Conservation (phyloP, 1,140 invertebrate genomes). For the Amyelois transitella region DNA sequence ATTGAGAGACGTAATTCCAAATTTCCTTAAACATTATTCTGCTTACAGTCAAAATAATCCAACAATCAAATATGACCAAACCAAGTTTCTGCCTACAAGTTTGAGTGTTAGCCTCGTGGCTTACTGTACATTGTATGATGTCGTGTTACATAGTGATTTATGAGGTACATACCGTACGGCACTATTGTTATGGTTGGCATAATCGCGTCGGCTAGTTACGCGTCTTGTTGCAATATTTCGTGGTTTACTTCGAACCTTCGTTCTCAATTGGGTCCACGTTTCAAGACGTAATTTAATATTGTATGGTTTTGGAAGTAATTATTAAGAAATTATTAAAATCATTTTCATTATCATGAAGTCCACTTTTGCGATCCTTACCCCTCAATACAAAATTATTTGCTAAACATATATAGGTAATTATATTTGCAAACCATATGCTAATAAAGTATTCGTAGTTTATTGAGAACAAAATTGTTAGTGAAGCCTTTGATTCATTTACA, state of each 20-base stretch:
- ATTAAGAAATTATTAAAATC: no score
- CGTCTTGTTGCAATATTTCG: slow-evolving; percentile 27
- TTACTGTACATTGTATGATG: neutral
- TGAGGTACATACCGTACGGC: slow-evolving; percentile 14
- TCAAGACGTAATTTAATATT: no score
- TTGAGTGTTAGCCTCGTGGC: neutral
- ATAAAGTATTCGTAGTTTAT: no score
- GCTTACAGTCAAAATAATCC: neutral
- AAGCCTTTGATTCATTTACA: no score
- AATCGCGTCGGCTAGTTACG: slow-evolving; percentile 41
- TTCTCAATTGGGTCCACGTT: neutral
- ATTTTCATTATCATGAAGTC: no score
- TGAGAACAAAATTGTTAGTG: no score
- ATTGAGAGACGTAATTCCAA: neutral
- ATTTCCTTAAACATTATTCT: neutral
- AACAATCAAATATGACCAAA: neutral
- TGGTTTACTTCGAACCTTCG: slow-evolving; percentile 17
- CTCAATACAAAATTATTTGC: no score
- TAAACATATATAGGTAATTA: no score
- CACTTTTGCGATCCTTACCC: no score
- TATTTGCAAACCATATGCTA: no score
- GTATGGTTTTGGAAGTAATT: no score
- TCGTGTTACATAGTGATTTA: neutral
- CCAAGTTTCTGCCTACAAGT: neutral
- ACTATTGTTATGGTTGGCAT: slow-evolving; percentile 41